Evolutionary conservation across 2,797 vertebrate genomes (phyloP), one percentile per base, ranked within the genome.

Genomic region (Onychomys leucogaster): DNA sequence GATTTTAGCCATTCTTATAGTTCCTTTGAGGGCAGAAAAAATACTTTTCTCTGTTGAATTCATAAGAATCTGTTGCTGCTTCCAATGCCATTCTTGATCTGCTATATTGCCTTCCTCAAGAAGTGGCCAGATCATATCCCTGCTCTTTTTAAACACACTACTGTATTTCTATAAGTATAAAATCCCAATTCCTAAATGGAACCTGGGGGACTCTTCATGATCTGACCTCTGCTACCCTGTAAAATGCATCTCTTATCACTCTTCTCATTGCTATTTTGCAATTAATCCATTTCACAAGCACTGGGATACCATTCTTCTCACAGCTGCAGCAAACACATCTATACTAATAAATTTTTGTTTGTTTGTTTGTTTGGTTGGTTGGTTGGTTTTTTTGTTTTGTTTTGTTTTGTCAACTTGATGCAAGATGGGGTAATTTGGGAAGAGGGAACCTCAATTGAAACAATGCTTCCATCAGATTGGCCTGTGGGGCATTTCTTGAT

Each of bases 41-140:
- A 41, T 46, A n/a, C 65, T 46, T 37, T 97, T 90, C 21, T 90
- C 14, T 76, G 71, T 91, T 55, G 16, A 92, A 89, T 32, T 55
- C 34, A 46, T 71, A 84, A 67, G 37, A 65, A 16, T 67, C 34
- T 52, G 32, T 43, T 89, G 41, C 32, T 81, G 2, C 59, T 94
- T 10, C 90, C 25, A 52, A 21, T 94, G 29, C 13, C 46, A 21
- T 63, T 91, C 43, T 89, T 93, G 63, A 10, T 21, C 32, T 89
- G 37, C 41, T 95, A 52, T 16, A 83, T 89, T 90, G 93, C 83
- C 67, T 34, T 84, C 78, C 34, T 77, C 61, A 94, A 34, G 23
- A 95, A 92, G 63, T 57, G 41, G 41, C 71, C 25, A 94, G 61
- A 80, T 92, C 63, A 83, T 49, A 75, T 87, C 71, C 59, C 25